Evolutionary conservation across 2,113 vertebrate species (phyloP).

Genomic region (Fulica atra): DNA sequence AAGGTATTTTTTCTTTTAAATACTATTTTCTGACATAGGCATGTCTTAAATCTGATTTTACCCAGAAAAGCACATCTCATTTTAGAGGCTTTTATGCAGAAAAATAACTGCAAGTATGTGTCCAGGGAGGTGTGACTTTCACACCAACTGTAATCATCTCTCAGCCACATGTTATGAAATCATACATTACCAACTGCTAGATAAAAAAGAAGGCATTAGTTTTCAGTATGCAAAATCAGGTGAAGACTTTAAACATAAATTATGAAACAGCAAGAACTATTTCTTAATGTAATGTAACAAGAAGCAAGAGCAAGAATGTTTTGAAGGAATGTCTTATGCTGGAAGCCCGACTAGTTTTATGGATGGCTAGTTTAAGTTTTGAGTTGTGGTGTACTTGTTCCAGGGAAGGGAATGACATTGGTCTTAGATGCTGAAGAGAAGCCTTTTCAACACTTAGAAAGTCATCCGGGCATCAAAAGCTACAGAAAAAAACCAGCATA

Average conservation of each 20-base stretch:
- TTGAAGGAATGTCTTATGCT: background rate
- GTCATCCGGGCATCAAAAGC: background rate
- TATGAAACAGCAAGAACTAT: background rate
- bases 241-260: background rate
- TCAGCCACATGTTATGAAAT: background rate
- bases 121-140: background rate
- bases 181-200: background rate
- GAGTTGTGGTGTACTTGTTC: background rate
- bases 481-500: background rate
- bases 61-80: background rate
- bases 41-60: background rate
- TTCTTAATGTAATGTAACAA: background rate
- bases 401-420: background rate
- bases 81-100: background rate
- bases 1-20: background rate
- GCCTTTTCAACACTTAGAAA: background rate
- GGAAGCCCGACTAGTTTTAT: background rate
- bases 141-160: background rate
- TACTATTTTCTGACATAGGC: background rate
- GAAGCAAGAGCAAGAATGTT: background rate
- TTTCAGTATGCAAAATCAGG: background rate
- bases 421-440: background rate
- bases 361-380: background rate
- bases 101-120: background rate
- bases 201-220: background rate